phyloP scores from a whole-genome alignment of 2,113 vertebrate genomes.

The Fulmarus glacialis region DNA sequence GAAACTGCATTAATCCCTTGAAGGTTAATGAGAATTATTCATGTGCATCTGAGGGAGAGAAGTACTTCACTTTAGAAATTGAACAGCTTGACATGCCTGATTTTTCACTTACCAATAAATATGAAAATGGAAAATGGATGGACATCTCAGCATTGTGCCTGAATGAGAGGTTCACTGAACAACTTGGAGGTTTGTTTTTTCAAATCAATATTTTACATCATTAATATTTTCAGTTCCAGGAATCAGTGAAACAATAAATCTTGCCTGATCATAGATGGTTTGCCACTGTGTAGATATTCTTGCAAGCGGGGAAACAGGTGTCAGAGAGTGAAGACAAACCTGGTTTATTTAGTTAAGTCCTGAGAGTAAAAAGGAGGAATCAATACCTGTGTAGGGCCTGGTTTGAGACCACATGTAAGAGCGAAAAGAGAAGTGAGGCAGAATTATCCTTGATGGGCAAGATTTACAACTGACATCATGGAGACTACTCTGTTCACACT shows the following conservation, averaged over 20 bases:
- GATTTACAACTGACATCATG: not conserved
- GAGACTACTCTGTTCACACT: not conserved
- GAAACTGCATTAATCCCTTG: constrained; percentile 72
- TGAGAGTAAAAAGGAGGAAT: not conserved
- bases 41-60: constrained; percentile 71
- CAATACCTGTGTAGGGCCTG: not conserved
- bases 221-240: constrained; percentile 61
- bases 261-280: not conserved
- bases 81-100: constrained; percentile 65
- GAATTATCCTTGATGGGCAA: not conserved
- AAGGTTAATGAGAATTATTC: constrained; percentile 75
- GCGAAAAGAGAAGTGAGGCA: not conserved
- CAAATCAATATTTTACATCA: constrained; percentile 63
- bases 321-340: not conserved
- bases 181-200: constrained; percentile 13
- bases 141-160: not conserved
- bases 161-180: not conserved
- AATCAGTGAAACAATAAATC: constrained; percentile 48
- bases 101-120: constrained; percentile 70
- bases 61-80: constrained; percentile 66
- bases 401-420: not conserved
- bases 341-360: not conserved
- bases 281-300: not conserved
- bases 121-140: constrained; percentile 49
- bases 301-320: not conserved